phyloP scores from a whole-genome alignment of 2,797 vertebrate species.

The Acipenser oxyrinchus region DNA sequence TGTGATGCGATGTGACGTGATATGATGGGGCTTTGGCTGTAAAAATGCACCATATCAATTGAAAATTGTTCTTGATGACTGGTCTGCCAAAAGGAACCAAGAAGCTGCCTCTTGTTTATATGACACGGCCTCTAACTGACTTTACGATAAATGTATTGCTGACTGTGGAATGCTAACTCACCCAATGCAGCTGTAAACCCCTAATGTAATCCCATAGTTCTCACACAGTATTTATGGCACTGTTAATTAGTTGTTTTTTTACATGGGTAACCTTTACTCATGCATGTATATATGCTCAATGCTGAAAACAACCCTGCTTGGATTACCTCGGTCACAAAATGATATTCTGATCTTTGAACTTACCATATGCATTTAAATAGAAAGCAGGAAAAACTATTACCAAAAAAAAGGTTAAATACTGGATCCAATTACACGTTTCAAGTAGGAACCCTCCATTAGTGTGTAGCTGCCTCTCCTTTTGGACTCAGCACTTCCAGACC shows the following conservation, averaged over 20 bases:
- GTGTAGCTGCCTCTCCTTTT: slow-evolving; percentile 9
- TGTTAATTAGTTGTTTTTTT: neutral
- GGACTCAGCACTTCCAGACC: slow-evolving; percentile 1
- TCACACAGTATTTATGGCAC: too few relatives aligned
- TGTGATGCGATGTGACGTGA: too few relatives aligned
- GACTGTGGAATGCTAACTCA: too few relatives aligned
- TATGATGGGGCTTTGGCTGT: too few relatives aligned
- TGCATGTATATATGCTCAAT: neutral
- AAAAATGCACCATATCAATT: too few relatives aligned
- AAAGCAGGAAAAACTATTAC: neutral
- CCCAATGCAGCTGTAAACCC: too few relatives aligned
- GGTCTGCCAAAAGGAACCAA: too few relatives aligned
- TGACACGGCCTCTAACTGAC: too few relatives aligned
- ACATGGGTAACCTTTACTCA: neutral
- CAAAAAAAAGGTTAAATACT: neutral
- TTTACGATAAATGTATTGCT: too few relatives aligned
- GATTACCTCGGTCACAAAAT: neutral
- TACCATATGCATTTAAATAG: neutral
- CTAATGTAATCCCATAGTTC: too few relatives aligned
- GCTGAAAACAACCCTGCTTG: neutral
- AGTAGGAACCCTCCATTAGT: neutral
- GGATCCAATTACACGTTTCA: neutral
- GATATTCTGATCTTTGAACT: neutral
- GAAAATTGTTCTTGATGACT: too few relatives aligned
- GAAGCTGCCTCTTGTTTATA: too few relatives aligned